These are phyloP conservation scores for Heliangelus exortis DNA, from an alignment of 2,797 vertebrate genomes.

Conservation along the genomic window DNA sequence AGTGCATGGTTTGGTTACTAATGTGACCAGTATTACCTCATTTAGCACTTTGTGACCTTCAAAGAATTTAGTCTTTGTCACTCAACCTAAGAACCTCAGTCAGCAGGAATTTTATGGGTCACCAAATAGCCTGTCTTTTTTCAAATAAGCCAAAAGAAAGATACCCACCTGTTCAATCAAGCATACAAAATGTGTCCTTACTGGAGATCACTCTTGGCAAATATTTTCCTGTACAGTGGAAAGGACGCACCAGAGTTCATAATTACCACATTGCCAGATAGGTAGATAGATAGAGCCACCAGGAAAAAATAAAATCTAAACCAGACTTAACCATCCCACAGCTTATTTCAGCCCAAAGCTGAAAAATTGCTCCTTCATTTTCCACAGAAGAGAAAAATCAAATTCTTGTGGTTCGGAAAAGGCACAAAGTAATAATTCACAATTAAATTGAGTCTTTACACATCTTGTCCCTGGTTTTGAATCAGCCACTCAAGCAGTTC, in stretches of 20 bases:
- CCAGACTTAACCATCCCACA: neutral
- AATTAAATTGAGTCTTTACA: neutral
- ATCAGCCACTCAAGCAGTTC: constrained; percentile 8
- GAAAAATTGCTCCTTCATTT: neutral
- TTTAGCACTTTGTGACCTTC: neutral
- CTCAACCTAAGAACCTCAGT: neutral
- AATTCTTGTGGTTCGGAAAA: neutral
- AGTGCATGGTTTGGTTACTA: neutral
- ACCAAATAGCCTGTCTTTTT: neutral
- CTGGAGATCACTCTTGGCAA: neutral
- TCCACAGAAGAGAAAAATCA: neutral
- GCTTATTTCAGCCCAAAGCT: neutral
- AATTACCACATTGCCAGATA: neutral
- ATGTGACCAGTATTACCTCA: neutral
- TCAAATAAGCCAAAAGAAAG: neutral
- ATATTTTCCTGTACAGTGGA: neutral
- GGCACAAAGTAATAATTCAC: neutral
- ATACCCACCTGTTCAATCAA: neutral
- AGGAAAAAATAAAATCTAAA: neutral
- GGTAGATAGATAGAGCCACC: neutral
- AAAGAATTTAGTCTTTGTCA: neutral
- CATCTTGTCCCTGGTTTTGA: constrained; percentile 5
- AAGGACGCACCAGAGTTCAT: neutral
- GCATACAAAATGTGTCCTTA: neutral
- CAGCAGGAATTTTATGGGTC: neutral